These are phyloP conservation scores for Taxidea taxus DNA, from an alignment of 2,113 vertebrate genomes.

Conservation along the genomic window DNA sequence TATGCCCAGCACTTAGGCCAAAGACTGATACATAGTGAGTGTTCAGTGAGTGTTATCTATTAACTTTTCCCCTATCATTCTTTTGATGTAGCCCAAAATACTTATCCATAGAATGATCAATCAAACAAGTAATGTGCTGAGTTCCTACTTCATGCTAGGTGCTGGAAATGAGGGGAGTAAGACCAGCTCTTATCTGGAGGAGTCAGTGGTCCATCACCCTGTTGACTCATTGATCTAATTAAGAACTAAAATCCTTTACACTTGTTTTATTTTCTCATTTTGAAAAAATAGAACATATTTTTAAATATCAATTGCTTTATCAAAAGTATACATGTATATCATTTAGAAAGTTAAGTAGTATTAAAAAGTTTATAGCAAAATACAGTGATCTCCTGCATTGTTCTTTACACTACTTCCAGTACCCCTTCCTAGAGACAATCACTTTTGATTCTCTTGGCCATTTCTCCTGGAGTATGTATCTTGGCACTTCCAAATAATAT, in stretches of 20 bases:
- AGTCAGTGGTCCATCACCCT: not conserved
- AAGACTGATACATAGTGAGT: not conserved
- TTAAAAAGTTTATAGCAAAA: not conserved
- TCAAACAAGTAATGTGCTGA: not conserved
- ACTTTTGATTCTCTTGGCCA: not conserved
- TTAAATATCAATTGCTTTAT: not conserved
- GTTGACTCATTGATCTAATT: slow-evolving; percentile 6
- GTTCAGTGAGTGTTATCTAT: not conserved
- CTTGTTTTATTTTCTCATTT: slow-evolving; percentile 14
- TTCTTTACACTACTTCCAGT: not conserved
- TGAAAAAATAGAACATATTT: not conserved
- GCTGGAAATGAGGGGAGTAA: not conserved
- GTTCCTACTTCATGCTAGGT: not conserved
- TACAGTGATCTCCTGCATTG: not conserved
- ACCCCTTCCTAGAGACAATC: not conserved
- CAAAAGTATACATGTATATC: not conserved
- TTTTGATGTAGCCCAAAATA: not conserved
- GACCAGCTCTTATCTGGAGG: not conserved
- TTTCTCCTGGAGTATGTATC: not conserved
- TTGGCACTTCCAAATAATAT: slow-evolving; percentile 13
- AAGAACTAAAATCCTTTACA: not conserved
- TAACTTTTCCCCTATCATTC: not conserved
- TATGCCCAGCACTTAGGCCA: not conserved
- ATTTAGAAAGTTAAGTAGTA: slow-evolving; percentile 27
- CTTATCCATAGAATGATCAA: not conserved